These are phyloP conservation scores for Malurus cyaneus DNA, from an alignment of 2,113 vertebrate genomes.

Conservation along the genomic window DNA sequence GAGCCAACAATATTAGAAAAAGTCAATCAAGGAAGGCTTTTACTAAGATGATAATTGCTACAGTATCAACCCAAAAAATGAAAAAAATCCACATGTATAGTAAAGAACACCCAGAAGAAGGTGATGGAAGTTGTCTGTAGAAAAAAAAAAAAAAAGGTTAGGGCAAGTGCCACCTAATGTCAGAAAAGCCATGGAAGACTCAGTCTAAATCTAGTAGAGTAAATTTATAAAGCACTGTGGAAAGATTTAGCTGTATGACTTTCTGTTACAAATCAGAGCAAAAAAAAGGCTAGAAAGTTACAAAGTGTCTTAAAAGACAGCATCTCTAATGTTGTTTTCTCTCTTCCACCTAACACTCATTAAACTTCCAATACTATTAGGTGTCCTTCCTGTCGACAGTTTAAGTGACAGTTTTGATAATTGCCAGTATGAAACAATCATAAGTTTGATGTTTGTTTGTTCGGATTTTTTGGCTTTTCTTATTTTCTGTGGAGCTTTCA, in stretches of 20 bases:
- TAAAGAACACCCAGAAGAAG: background rate
- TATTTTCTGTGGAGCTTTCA: background rate
- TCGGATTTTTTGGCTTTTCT: background rate
- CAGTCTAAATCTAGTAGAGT: background rate
- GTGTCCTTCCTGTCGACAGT: background rate
- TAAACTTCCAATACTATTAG: background rate
- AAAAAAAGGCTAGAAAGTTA: background rate
- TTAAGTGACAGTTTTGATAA: background rate
- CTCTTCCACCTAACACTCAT: background rate
- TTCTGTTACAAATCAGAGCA: background rate
- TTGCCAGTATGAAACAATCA: background rate
- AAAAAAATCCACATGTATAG: rapidly evolving
- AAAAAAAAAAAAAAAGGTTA: background rate
- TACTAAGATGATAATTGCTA: background rate
- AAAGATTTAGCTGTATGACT: background rate
- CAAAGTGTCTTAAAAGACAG: background rate
- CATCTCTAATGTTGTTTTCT: background rate
- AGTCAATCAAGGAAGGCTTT: background rate
- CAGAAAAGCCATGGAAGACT: background rate
- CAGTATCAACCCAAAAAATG: background rate
- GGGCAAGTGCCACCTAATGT: background rate
- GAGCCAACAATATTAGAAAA: background rate
- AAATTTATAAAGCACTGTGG: background rate
- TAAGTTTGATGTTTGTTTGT: background rate
- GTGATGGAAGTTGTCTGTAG: background rate